Evolutionary conservation across 2,113 vertebrate genomes (phyloP).

Genomic region (Perca flavescens): DNA sequence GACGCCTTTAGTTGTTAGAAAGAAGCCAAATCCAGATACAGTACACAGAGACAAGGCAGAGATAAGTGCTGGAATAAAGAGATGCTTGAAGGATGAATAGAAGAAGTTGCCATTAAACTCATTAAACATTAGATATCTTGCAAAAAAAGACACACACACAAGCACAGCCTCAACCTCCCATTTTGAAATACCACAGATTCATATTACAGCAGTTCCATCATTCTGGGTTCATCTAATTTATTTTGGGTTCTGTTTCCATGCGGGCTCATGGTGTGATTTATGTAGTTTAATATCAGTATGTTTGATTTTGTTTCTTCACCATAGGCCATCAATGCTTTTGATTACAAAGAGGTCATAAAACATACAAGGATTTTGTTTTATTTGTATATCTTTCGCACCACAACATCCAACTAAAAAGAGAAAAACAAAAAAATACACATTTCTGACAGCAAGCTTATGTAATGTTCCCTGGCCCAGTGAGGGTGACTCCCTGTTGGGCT

Average conservation of each 20-base stretch:
- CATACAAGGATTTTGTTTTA: neutral
- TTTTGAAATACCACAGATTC: conserved; percentile 15
- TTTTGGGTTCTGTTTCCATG: neutral
- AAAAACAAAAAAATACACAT: neutral
- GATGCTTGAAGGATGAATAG: conserved; percentile 5
- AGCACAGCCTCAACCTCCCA: conserved; percentile 3
- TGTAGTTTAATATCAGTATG: neutral
- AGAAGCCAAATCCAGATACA: conserved; percentile 1
- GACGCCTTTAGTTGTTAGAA: conserved; percentile 19
- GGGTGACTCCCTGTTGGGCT: conserved; percentile 23
- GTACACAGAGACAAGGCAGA: conserved; percentile 2
- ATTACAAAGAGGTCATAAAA: neutral
- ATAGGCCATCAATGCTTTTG: neutral
- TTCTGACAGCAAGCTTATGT: conserved; percentile 14
- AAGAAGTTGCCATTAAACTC: conserved; percentile 27
- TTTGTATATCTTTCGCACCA: neutral
- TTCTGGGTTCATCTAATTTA: conserved; percentile 38
- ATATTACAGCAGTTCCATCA: neutral
- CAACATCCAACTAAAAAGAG: neutral
- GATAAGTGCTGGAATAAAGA: conserved; percentile 19
- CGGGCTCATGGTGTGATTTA: too few species aligned
- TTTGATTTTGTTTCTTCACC: neutral
- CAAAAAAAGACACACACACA: neutral
- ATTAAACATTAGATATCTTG: neutral
- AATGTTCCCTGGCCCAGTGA: conserved; percentile 2